Conservation (phyloP, 64 coral and sea anemone genomes). For the Anthopleura sola region DNA sequence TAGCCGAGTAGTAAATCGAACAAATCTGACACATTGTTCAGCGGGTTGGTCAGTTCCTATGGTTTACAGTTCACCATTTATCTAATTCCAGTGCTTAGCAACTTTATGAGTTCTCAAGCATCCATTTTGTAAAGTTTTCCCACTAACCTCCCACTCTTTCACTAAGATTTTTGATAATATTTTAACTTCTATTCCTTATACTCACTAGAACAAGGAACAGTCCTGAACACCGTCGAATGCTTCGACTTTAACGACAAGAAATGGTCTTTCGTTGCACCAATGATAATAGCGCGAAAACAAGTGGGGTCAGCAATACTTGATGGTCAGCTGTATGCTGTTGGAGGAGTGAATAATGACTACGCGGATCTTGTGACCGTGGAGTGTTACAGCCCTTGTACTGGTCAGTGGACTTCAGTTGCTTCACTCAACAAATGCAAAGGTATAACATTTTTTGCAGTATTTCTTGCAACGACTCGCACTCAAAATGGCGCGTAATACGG, state of each 20-base stretch:
- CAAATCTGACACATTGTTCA: neutral
- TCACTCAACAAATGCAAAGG: conserved; percentile 98
- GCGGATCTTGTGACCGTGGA: conserved; percentile 93
- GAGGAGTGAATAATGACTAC: conserved; percentile 88
- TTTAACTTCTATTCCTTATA: neutral
- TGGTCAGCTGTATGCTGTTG: conserved; percentile 95
- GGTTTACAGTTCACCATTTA: neutral
- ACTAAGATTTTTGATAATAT: too few species aligned
- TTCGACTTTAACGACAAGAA: conserved; percentile 87
- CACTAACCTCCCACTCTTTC: too few species aligned
- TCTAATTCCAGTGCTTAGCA: neutral
- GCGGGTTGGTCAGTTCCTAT: neutral
- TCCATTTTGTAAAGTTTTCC: too few species aligned
- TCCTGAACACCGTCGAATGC: conserved; percentile 83
- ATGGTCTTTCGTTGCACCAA: conserved; percentile 71
- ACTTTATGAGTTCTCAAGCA: neutral
- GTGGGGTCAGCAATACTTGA: conserved; percentile 86
- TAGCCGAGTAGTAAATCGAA: too few species aligned
- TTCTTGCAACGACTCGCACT: too few species aligned
- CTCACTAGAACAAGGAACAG: conserved; percentile 54
- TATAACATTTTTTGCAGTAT: neutral
- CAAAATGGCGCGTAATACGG: too few species aligned
- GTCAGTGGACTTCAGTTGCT: conserved; percentile 90
- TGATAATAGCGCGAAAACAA: conserved; percentile 90
- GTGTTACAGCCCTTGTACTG: conserved; percentile 66